Evolutionary conservation across 2,888 invertebrate species (phyloP), one percentile per base, ranked within the genome.

Genomic region (Philhelius pedissequus): DNA sequence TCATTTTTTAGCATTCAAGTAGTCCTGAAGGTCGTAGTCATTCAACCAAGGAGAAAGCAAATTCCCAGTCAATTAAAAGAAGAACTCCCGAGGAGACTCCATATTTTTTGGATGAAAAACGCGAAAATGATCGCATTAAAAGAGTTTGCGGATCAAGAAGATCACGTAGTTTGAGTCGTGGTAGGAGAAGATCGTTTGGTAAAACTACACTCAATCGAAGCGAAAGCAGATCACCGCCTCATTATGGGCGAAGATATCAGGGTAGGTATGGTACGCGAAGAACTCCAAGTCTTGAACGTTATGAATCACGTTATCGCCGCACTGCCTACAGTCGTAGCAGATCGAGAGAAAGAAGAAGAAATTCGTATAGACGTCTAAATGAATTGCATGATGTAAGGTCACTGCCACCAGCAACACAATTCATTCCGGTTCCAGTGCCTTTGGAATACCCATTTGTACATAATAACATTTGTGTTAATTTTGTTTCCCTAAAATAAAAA

Each of bases 371-470:
- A 18, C 62, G 27, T 48, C 70, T 62, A 13, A 38, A 58, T 25
- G 52, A 32, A 18, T 22, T 6, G 3, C 5, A 0, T 0, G 45
- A 54, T 11, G 62, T 50, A 2, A 40, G 52, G 11, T 38, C 38
- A 4, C 22, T 18, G 11, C 54, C 45, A 50, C 81, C 80, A 20
- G 66, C 73, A 20, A 70, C 78, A 18, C 79, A 86, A 64, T 83
- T 58, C 40, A 86, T 86, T 68, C 78, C 86, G 32, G 64, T 86
- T 52, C 86, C 86, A 8, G 86, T 86, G 11, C 86, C 86, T 11
- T 13, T 76, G n/a, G 83, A 79, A 8, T 83, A 76, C 71, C 86
- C 86, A 11, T 86, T 52, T 56, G 86, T 74, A 58, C 32, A 64
- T 69, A 38, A n/a, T n/a, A n/a, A n/a, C n/a, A n/a, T n/a, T n/a